Evolutionary conservation across 23 tunicate genomes (phyloP).

Genomic region (Styela clava): DNA sequence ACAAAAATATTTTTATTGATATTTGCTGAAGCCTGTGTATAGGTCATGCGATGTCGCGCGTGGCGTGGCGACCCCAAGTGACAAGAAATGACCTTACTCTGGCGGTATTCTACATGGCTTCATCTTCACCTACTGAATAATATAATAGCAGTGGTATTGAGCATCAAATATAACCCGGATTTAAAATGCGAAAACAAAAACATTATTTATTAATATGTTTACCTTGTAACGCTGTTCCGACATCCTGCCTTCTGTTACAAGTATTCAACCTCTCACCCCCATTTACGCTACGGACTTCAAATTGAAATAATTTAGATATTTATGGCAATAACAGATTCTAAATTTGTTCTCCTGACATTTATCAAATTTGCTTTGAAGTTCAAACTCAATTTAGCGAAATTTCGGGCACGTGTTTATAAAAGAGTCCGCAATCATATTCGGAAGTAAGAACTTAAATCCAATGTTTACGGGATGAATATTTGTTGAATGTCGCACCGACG

Average conservation of each 20-base stretch:
- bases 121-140: too few relatives aligned
- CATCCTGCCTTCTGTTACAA: conserved; percentile 7
- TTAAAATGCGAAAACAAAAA: background rate
- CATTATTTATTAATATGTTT: conserved; percentile 11
- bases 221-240: background rate
- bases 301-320: background rate
- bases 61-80: conserved; percentile 1
- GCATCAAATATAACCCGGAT: background rate
- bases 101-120: background rate
- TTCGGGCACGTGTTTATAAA: background rate
- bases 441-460: background rate
- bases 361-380: background rate
- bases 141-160: too few relatives aligned
- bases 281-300: background rate
- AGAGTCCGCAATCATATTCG: background rate
- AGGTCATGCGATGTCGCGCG: conserved; percentile 1
- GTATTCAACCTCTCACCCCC: background rate
- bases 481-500: background rate
- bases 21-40: background rate
- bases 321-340: background rate
- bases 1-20: conserved; percentile 18
- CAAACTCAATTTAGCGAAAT: background rate
- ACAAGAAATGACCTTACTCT: background rate
- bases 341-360: background rate
- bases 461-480: background rate